A percentile compares a stretch with the other conserved stretches of the same genome.
Evolutionary conservation across 2,113 vertebrate genomes (phyloP).

Genomic region (Alouatta palliata): DNA sequence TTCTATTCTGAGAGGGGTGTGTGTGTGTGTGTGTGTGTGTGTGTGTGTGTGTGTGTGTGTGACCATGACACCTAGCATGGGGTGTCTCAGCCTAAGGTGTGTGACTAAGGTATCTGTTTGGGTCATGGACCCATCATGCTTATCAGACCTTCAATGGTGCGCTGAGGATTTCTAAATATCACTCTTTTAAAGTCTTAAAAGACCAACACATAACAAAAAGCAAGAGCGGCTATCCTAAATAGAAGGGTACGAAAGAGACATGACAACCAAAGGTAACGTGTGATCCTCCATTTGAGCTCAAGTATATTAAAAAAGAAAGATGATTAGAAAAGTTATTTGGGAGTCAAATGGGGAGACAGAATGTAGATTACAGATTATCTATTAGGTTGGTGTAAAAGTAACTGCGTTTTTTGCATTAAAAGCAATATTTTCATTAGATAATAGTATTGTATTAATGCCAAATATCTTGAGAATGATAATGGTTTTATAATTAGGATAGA

Average conservation of each 20-base stretch:
- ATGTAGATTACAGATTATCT: neutral
- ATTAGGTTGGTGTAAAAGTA: too few species aligned
- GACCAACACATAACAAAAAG: neutral
- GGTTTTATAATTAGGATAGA: neutral
- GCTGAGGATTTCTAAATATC: neutral
- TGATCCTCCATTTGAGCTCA: conserved; percentile 14
- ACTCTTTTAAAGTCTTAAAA: neutral
- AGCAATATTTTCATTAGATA: neutral
- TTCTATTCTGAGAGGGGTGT: neutral
- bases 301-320: neutral
- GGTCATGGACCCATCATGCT: neutral
- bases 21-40: neutral
- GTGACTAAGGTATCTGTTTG: neutral
- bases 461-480: neutral
- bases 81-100: neutral
- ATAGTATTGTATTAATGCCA: neutral
- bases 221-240: neutral
- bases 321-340: neutral
- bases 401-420: too few species aligned
- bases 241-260: neutral
- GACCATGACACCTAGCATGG: neutral
- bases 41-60: neutral
- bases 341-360: neutral
- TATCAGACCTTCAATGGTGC: neutral
- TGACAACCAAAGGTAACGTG: neutral